Evolutionary conservation across 37 sponge, comb jelly and placozoan genomes (phyloP).

Genomic region (Hexactinellida sp.): DNA sequence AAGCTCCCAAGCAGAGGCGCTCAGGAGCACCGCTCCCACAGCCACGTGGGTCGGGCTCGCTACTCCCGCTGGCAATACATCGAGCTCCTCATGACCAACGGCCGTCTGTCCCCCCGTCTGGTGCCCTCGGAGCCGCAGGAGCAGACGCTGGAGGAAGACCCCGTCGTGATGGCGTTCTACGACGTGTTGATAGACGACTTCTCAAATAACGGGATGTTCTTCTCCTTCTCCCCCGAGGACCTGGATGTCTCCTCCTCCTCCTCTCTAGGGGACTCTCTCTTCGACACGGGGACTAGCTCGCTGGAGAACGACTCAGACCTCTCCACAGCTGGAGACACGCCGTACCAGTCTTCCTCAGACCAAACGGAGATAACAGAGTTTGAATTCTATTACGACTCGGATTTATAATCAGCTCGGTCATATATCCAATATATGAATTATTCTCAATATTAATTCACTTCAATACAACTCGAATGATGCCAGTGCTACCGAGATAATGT

Average conservation of each 20-base stretch:
- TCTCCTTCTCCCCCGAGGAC: not conserved
- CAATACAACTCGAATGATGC: too few species aligned
- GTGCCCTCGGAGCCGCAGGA: constrained; percentile 16
- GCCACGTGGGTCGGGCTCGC: not conserved
- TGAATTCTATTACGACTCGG: not conserved
- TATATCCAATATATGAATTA: not conserved
- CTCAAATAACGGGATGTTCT: not conserved
- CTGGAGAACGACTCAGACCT: not conserved
- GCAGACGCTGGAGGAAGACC: constrained; percentile 24
- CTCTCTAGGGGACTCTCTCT: not conserved
- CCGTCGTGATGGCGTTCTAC: constrained; percentile 37
- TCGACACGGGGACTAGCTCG: not conserved
- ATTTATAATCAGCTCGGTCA: too few species aligned
- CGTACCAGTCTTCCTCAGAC: not conserved
- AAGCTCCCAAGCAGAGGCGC: not conserved
- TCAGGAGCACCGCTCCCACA: not conserved
- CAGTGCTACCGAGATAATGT: too few species aligned
- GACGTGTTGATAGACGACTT: constrained; percentile 22
- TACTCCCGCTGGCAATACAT: not conserved
- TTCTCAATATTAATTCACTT: not conserved
- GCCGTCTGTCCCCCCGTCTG: not conserved
- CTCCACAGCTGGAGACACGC: not conserved
- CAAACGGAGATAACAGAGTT: not conserved
- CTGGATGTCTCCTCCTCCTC: not conserved
- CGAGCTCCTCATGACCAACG: not conserved